Evolutionary conservation across 53 echinoderm and acorn worm species (phyloP), one percentile per base, ranked within the genome.

Genomic region (Pentamera pediparva): DNA sequence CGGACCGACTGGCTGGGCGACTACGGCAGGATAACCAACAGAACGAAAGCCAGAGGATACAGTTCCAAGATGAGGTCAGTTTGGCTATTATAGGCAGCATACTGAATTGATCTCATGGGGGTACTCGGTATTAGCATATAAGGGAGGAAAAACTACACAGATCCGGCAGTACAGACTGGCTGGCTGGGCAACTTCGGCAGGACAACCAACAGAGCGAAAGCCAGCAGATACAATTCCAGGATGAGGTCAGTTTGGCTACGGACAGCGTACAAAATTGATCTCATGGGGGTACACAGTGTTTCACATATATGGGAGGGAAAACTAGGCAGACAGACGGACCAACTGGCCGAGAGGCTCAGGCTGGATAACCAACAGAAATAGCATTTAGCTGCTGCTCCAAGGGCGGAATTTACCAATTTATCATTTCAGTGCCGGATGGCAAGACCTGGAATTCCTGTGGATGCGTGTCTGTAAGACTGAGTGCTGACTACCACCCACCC

Each of bases 31-130:
- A 96, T 69, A 79, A 88, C 78, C 83, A 88, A 49, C 91, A 91
- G 51, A 77, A 88, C 10, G 96, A 96, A 76, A 96, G 79, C 50
- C 96, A 96, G 63, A 62, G 95, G 35, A 89, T 89, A 39, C 96
- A 96, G 67, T 96, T 96, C 61, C 79, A 78, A 7, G 96, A 96
- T 75, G 96, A 96, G 88, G 96, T 96, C 38, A 40, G 75, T 47
- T 35, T 1, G 48, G 22, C 13, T 47, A 15, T 32, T 29, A 15
- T n/a, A 45, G n/a, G 47, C n/a, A 45, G n/a, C 47, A 45, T 11
- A 45, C 47, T 18, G 11, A 18, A 45, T 12, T 12, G 11, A 45
- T 45, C 47, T 11, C 11, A 18, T 45, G 11, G 18, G 11, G 18
- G 47, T 45, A 12, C 18, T 45, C 11, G 18, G 47, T 12, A 12